Base-by-base conservation (phyloP, 2,888 invertebrate genomes). In the Therioaphis trifolii region DNA sequence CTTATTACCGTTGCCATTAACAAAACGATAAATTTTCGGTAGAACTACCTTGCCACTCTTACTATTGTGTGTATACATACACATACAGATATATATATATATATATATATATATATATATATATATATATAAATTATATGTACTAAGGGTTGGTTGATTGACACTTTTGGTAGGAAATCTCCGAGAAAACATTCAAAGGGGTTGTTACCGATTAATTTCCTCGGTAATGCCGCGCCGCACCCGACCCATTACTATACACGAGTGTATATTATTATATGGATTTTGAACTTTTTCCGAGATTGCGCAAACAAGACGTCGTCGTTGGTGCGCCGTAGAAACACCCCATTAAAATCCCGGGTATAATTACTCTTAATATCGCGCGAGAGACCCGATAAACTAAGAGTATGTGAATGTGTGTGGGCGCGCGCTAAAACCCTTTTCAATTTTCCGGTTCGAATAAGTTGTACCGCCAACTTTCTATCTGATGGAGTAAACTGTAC, bases 191-290 rank as follows among this genome's bases (percentile, higher is more conserved):
- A 80, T 80, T 58, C 58, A 72, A 24, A 80, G 27, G 79, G 71
- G 58, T 72, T 61, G 80, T 71, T 72, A 43, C 71, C 46, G 71
- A 72, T 80, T 80, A 72, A 80, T 80, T 79, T 80, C 29, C 55
- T 58, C 80, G 24, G 58, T n/a, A 69, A 55, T 2, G 15, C 21
- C 46, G 35, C 35, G 15, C 29, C 49, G 21, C 21, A 9, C 35
- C 18, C 24, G 4, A 11, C 14, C n/a, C 46, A n/a, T n/a, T n/a
- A n/a, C n/a, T 63, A 46, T 63, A 4, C 18, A 7, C 24, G 5
- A 11, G 21, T 18, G 5, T 68, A 12, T n/a, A n/a, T n/a, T n/a
- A n/a, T 29, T 29, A 24, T 72, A 72, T 72, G 80, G 80, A 80
- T 61, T 72, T 72, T 72, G 58, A 80, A 71, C 61, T 80, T 82